Conservation (phyloP, 2,797 vertebrate species). For the Chiloscyllium punctatum region DNA sequence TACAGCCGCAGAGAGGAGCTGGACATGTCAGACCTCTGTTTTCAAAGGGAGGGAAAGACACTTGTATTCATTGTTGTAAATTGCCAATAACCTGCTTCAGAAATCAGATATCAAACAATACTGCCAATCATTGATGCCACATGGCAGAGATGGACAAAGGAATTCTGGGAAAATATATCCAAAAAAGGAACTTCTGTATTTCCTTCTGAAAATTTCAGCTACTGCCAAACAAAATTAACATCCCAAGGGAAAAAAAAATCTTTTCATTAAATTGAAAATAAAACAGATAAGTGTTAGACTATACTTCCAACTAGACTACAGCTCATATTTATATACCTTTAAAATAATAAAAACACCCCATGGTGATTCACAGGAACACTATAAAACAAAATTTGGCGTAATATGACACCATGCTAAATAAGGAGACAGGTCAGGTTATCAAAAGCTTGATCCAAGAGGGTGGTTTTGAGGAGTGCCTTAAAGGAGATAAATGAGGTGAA, state of each 20-base stretch:
- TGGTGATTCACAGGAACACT: neutral
- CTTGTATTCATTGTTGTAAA: neutral
- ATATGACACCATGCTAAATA: too few relatives aligned
- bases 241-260: neutral
- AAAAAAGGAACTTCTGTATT: neutral
- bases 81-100: neutral
- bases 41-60: neutral
- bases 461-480: too few relatives aligned
- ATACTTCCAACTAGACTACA: neutral
- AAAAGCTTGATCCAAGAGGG: too few relatives aligned
- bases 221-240: neutral
- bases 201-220: neutral
- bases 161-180: neutral
- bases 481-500: too few relatives aligned
- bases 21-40: neutral
- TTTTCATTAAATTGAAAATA: neutral
- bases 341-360: too few relatives aligned
- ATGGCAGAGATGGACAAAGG: conserved; percentile 44
- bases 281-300: neutral
- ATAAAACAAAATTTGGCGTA: neutral
- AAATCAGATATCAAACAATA: conserved; percentile 15
- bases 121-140: conserved; percentile 48
- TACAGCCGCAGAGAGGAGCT: neutral
- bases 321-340: too few relatives aligned
- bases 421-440: too few relatives aligned